Conservation (phyloP, 2,888 invertebrate species). For the Limnephilus marmoratus region DNA sequence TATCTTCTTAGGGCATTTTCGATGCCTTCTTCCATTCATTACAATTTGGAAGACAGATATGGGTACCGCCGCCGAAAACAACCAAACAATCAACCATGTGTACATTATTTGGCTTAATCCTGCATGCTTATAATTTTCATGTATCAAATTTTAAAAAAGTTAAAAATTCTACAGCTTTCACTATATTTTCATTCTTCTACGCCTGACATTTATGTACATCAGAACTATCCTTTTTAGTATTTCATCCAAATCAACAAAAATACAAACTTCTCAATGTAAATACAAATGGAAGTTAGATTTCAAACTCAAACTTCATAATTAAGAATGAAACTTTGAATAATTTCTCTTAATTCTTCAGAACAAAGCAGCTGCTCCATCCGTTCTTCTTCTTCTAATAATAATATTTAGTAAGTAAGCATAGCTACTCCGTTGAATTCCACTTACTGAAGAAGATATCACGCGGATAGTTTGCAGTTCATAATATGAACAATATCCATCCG, state of each 20-base stretch:
- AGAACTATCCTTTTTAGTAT: neutral
- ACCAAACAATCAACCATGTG: too few relatives aligned
- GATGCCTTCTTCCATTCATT: too few relatives aligned
- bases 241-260: neutral
- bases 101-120: too few relatives aligned
- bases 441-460: conserved; percentile 30
- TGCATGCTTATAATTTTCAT: too few relatives aligned
- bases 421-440: neutral
- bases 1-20: too few relatives aligned
- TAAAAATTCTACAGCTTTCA: too few relatives aligned
- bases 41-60: too few relatives aligned
- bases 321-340: neutral
- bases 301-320: neutral
- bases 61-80: too few relatives aligned
- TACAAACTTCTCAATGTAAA: neutral
- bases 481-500: conserved; percentile 58
- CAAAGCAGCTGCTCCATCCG: neutral
- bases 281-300: neutral
- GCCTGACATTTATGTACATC: too few relatives aligned
- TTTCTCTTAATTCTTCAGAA: neutral
- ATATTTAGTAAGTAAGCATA: neutral
- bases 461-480: conserved; percentile 36
- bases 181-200: too few relatives aligned
- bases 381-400: neutral
- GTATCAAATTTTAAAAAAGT: too few relatives aligned